Base-by-base conservation (phyloP, 2,113 vertebrate species). In the Anarrhichthys ocellatus region DNA sequence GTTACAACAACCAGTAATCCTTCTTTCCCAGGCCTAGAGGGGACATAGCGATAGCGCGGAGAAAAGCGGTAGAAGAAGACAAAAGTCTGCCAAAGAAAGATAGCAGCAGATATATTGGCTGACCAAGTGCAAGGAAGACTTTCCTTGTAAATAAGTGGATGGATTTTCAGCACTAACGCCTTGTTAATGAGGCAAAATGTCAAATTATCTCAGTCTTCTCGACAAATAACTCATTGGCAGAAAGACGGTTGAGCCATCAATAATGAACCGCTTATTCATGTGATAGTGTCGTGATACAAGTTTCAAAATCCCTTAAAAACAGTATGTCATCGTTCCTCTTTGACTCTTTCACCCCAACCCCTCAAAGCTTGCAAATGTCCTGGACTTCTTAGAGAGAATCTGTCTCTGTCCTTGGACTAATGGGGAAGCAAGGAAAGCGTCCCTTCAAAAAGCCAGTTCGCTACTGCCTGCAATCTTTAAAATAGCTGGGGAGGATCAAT, bases 401-500 rank as follows among this genome's bases (percentile, higher is more conserved):
- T 1, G 52, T 92, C 87, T 91, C 75, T 79, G 70, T 78, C 83
- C 76, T 73, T 44, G 58, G 34, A 58, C 76, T 64, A 61, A 78
- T 56, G 42, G 64, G 52, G 66, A 83, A 76, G 76, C 75, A 71
- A 32, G 50, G 80, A 69, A 82, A 88, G 80, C 84, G 82, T 90
- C 89, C 82, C 84, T 92, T 90, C 89, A 93, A 80, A 92, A 91
- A 87, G 62, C 50, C 50, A 9, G 82, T 78, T 85, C 84, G 86
- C 78, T 63, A 22, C 83, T 85, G 82, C 59, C 79, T 79, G 86
- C 86, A 87, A 93, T 94, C 89, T 94, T 90, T 94, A 88, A 88
- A 91, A 90, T 87, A 75, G 68, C 88, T 85, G 86, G 72, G 84
- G 78, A 91, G 87, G 89, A 93, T 88, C 91, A 92, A 93, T 93